Conservation (phyloP, 2,888 invertebrate genomes). For the Rhingia campestris region DNA sequence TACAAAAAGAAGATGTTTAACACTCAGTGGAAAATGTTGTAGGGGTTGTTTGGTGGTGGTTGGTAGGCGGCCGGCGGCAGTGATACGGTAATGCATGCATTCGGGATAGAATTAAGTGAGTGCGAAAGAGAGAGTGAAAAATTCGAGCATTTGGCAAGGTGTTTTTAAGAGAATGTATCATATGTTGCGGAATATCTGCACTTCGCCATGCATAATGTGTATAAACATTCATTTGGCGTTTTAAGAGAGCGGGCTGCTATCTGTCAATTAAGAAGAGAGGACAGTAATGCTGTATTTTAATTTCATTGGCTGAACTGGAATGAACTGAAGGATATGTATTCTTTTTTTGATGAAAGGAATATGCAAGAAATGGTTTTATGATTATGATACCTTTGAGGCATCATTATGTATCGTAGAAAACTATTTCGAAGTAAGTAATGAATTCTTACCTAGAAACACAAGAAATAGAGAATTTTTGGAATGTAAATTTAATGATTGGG, state of each 20-base stretch:
- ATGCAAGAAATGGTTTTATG: no score
- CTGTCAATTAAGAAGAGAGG: background rate
- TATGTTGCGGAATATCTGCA: background rate
- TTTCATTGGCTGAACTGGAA: no score
- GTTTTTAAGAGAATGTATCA: slow-evolving; percentile 24
- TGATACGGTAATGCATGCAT: background rate
- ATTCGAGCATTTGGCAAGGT: slow-evolving; percentile 7
- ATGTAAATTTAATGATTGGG: no score
- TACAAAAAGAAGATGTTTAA: background rate
- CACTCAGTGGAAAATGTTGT: slow-evolving; percentile 1
- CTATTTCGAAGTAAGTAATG: no score
- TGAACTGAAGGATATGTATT: no score
- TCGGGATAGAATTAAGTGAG: background rate
- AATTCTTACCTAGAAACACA: no score
- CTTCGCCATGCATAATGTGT: background rate
- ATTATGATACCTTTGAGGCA: no score
- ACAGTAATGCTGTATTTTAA: background rate
- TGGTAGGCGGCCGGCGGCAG: slow-evolving; percentile 14
- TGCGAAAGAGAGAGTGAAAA: slow-evolving; percentile 5
- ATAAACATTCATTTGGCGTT: slow-evolving; percentile 25
- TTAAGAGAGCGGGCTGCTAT: slow-evolving; percentile 4
- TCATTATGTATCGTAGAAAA: no score
- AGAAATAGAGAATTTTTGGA: no score
- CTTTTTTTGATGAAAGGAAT: no score
- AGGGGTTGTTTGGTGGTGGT: background rate